A percentile compares a stretch with the other conserved stretches of the same genome.
Evolutionary conservation across 1,140 invertebrate genomes (phyloP).

Genomic region (Spodoptera litura): DNA sequence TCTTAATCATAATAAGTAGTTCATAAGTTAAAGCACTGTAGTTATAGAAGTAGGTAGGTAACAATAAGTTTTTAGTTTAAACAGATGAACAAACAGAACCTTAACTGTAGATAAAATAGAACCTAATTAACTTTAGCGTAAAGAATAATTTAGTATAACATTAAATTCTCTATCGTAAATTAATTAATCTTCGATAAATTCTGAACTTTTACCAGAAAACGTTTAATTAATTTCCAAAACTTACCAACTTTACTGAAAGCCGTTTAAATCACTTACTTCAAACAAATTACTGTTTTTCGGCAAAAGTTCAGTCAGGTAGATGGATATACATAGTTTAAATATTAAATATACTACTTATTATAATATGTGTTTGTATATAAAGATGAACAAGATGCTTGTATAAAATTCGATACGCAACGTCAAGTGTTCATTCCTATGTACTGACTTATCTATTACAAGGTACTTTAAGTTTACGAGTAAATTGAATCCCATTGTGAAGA

Average conservation of each 20-base stretch:
- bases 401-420: background rate
- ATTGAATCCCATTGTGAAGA: constrained; percentile 63
- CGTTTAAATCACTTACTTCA: background rate
- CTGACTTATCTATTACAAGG: constrained; percentile 38
- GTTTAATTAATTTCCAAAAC: constrained; percentile 23
- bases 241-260: background rate
- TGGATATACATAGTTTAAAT: background rate
- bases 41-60: constrained; percentile 29
- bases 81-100: background rate
- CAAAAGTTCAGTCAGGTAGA: constrained; percentile 20
- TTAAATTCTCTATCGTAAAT: background rate
- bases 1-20: constrained; percentile 24
- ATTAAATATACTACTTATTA: no score
- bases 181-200: constrained; percentile 4
- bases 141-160: constrained; percentile 10
- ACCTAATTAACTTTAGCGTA: background rate
- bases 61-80: constrained; percentile 6
- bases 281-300: background rate
- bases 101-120: constrained; percentile 7
- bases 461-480: constrained; percentile 47
- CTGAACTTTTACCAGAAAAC: constrained; percentile 26
- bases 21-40: constrained; percentile 34
- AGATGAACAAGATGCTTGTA: background rate
- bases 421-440: constrained; percentile 41
- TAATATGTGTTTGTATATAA: background rate